Conservation (phyloP, 2,113 vertebrate species). For the Zosterops borbonicus region DNA sequence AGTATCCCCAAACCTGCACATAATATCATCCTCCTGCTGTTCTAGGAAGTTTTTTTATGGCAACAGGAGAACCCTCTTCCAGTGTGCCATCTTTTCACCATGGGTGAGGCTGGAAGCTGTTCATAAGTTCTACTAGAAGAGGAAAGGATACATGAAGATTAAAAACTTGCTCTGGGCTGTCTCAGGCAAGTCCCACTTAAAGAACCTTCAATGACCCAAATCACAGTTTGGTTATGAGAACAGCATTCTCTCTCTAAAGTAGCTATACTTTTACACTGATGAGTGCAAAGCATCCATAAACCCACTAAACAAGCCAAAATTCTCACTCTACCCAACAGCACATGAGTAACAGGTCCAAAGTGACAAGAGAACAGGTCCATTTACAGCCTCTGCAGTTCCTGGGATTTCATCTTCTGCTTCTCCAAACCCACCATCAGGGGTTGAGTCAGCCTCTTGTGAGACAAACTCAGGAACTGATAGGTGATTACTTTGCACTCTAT, state of each 20-base stretch:
- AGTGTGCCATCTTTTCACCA: not conserved
- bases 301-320: not conserved
- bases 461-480: not conserved
- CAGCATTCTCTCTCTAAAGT: not conserved
- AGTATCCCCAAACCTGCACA: not conserved
- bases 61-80: not conserved
- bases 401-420: not conserved
- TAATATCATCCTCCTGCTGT: not conserved
- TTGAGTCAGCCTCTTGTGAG: not conserved
- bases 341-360: not conserved
- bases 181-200: not conserved
- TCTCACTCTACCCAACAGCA: not conserved
- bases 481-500: not conserved
- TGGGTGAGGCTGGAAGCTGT: not conserved
- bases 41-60: not conserved
- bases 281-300: not conserved
- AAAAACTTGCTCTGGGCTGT: not conserved
- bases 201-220: not conserved
- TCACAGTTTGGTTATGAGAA: not conserved
- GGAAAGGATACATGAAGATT: not conserved
- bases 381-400: not conserved
- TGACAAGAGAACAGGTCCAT: rapidly evolving
- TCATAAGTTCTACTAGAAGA: not conserved
- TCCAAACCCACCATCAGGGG: not conserved
- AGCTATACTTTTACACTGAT: not conserved